Percentiles rank a stretch among this genome's conserved stretches.
These are phyloP conservation scores for Lithobates sylvaticus DNA, from an alignment of 2,797 vertebrate species.

Conservation along the genomic window DNA sequence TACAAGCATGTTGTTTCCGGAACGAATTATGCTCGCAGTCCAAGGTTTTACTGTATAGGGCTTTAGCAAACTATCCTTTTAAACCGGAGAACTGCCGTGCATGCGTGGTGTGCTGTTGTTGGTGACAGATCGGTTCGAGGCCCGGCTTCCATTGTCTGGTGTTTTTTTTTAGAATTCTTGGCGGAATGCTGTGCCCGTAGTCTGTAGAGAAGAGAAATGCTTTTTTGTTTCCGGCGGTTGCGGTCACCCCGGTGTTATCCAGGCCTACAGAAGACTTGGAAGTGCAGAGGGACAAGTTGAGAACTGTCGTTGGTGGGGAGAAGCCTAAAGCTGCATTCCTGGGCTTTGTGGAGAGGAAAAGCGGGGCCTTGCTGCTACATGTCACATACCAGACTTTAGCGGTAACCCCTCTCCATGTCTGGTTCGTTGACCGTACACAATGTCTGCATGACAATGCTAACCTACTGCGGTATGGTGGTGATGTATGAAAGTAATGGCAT, in stretches of 20 bases:
- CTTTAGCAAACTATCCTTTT: too few species aligned
- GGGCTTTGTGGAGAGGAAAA: conserved; percentile 32
- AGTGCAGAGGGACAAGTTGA: conserved; percentile 20
- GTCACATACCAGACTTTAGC: conserved; percentile 38
- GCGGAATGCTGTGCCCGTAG: neutral
- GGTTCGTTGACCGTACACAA: neutral
- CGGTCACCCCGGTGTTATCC: conserved; percentile 18
- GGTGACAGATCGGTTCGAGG: too few species aligned
- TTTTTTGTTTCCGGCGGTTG: neutral
- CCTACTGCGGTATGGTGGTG: neutral
- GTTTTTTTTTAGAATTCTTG: neutral
- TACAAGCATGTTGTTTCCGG: too few species aligned
- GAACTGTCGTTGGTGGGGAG: conserved; percentile 25
- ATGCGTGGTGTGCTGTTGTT: too few species aligned
- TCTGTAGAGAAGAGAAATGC: neutral
- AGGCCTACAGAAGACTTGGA: neutral
- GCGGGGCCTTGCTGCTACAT: conserved; percentile 19
- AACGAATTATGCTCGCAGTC: too few species aligned
- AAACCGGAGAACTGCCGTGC: too few species aligned
- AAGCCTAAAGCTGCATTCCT: conserved; percentile 46
- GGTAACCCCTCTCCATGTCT: conserved; percentile 29
- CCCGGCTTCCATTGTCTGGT: neutral
- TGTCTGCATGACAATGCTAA: neutral
- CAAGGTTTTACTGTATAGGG: too few species aligned
- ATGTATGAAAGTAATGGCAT: neutral